Evolutionary conservation across 2,888 invertebrate species (phyloP).

Genomic region (Stenotaenia linearis): DNA sequence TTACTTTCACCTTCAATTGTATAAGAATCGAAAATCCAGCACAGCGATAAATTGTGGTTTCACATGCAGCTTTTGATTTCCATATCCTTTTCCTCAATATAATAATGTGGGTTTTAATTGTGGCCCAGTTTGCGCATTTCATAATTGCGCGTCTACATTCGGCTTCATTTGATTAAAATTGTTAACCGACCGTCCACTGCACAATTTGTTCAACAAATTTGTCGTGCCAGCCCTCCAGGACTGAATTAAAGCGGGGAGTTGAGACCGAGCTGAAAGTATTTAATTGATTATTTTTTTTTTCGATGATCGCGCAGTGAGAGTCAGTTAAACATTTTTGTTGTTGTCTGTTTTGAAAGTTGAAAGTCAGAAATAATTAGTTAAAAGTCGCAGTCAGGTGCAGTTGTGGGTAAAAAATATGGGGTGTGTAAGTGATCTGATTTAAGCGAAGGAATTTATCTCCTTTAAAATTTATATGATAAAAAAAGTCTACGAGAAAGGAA

Average conservation of each 20-base stretch:
- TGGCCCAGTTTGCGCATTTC: neutral
- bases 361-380: too few species aligned
- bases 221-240: neutral
- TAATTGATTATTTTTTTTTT: neutral
- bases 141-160: neutral
- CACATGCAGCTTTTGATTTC: neutral
- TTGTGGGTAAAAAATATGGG: neutral
- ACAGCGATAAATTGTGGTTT: neutral
- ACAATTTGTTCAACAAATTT: neutral
- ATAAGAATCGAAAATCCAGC: neutral
- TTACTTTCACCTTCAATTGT: neutral
- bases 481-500: neutral
- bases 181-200: neutral
- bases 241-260: neutral
- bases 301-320: too few species aligned
- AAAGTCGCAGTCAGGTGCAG: too few species aligned
- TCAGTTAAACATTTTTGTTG: too few species aligned
- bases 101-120: neutral
- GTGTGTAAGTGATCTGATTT: neutral
- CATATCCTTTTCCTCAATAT: constrained; percentile 2
- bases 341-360: too few species aligned
- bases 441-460: neutral
- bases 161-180: constrained; percentile 9
- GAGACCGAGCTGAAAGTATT: neutral
- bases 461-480: neutral